phyloP scores from a whole-genome alignment of 2,797 vertebrate species.

The Pteropus rufus region DNA sequence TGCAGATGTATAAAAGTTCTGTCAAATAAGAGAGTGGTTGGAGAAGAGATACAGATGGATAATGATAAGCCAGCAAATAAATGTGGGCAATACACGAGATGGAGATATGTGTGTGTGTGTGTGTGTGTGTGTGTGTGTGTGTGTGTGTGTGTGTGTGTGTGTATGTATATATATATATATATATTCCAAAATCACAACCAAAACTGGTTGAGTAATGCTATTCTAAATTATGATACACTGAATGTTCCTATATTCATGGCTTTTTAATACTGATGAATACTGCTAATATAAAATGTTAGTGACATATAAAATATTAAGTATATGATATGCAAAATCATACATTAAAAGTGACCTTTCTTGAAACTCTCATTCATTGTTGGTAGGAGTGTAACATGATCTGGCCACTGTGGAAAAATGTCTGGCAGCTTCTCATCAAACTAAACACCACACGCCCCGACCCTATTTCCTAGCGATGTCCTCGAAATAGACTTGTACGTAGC shows the following conservation, averaged over 20 bases:
- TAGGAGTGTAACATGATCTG: neutral
- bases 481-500: neutral
- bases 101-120: no score
- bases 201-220: neutral
- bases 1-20: neutral
- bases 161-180: fast-evolving
- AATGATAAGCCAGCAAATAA: neutral
- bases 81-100: neutral
- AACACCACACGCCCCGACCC: neutral
- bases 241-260: neutral
- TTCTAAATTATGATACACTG: neutral
- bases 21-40: neutral
- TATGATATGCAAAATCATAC: neutral
- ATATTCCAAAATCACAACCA: neutral
- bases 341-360: neutral
- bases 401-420: neutral
- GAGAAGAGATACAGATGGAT: neutral
- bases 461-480: neutral
- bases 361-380: neutral
- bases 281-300: neutral
- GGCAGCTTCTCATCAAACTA: neutral
- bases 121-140: no score
- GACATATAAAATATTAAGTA: neutral
- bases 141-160: no score
- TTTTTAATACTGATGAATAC: neutral